Percentiles rank a stretch among this genome's conserved stretches.
Evolutionary conservation across 1,140 invertebrate genomes (phyloP).

Genomic region (Adoxophyes honmai): DNA sequence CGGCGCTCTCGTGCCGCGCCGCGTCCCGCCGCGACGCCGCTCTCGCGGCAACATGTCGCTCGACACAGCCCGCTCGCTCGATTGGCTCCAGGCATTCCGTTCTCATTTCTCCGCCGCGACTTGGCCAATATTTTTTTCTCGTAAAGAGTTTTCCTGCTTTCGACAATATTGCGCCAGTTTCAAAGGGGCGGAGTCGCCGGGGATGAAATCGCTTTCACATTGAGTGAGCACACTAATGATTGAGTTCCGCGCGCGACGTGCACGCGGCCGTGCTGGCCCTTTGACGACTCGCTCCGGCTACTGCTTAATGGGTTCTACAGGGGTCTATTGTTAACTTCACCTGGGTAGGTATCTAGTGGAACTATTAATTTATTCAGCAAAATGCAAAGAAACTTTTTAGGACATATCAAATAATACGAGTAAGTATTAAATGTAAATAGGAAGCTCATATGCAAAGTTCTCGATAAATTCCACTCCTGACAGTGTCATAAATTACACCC

Average conservation of each 20-base stretch:
- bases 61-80: conserved; percentile 53
- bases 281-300: conserved; percentile 48
- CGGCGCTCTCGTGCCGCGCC: conserved; percentile 41
- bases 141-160: conserved; percentile 70
- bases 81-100: conserved; percentile 60
- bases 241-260: conserved; percentile 56
- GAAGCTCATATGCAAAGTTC: too few relatives aligned
- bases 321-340: conserved; percentile 51
- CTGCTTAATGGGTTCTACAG: conserved; percentile 69
- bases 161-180: conserved; percentile 72
- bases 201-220: conserved; percentile 73
- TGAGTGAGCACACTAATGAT: conserved; percentile 75
- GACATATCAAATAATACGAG: too few relatives aligned
- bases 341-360: too few relatives aligned
- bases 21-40: conserved; percentile 44
- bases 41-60: conserved; percentile 58
- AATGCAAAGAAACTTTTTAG: too few relatives aligned
- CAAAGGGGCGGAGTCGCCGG: conserved; percentile 60
- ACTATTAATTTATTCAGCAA: too few relatives aligned
- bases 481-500: too few relatives aligned
- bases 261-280: conserved; percentile 28
- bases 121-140: conserved; percentile 52
- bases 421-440: too few relatives aligned
- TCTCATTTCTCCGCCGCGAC: conserved; percentile 59
- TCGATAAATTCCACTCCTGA: too few relatives aligned